These are phyloP conservation scores for Amyelois transitella DNA, from an alignment of 1,140 invertebrate genomes.

Conservation along the genomic window DNA sequence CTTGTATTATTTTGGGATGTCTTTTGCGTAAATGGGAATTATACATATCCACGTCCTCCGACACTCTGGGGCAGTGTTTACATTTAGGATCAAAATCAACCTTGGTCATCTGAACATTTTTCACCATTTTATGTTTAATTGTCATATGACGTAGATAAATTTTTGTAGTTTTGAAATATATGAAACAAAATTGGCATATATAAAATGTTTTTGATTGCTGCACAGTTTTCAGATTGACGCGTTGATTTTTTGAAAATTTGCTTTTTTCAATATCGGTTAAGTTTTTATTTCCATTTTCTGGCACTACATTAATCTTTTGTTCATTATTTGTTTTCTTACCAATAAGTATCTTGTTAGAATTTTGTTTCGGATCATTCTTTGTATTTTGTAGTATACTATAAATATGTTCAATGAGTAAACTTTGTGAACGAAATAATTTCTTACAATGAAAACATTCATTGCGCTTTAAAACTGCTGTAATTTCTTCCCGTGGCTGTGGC, in stretches of 20 bases:
- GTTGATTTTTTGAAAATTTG: not conserved
- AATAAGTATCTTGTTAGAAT: constrained; percentile 1
- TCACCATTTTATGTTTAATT: constrained; percentile 23
- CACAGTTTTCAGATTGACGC: not conserved
- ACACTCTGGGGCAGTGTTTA: not conserved
- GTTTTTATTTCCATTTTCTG: not conserved
- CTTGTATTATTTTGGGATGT: not conserved
- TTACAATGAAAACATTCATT: constrained; percentile 42
- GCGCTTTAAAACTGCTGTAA: not conserved
- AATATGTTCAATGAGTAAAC: constrained; percentile 45
- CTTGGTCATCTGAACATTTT: not conserved
- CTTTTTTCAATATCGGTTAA: not conserved
- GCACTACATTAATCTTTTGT: not conserved
- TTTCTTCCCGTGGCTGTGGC: not conserved
- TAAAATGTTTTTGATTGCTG: not conserved
- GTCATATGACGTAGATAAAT: constrained; percentile 19
- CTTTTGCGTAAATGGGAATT: not conserved
- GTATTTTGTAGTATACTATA: constrained; percentile 33
- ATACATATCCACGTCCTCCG: not conserved
- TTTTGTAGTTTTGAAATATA: constrained; percentile 21
- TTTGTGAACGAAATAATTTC: constrained; percentile 27
- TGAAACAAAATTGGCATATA: constrained; percentile 20
- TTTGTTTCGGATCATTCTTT: constrained; percentile 12
- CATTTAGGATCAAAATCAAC: not conserved
- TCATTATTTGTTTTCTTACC: constrained; percentile 4